Percentiles rank a stretch among this genome's conserved stretches.
phyloP scores from a whole-genome alignment of 1,140 invertebrate genomes.

The Pseudomyrmex sp. region DNA sequence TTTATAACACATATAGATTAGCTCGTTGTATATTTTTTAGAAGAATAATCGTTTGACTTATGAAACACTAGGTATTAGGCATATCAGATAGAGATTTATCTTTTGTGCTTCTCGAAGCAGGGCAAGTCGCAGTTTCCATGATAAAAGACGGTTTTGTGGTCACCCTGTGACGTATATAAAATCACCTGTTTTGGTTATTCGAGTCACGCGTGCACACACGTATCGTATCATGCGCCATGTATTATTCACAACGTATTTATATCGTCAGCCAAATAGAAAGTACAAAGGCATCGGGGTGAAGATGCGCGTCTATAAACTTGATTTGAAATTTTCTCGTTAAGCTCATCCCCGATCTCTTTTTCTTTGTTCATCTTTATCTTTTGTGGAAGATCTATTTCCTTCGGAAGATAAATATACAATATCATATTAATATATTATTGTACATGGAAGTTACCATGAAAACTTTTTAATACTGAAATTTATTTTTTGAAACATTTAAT shows the following conservation, averaged over 20 bases:
- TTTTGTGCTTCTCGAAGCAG: not conserved
- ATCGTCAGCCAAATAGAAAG: conserved; percentile 39
- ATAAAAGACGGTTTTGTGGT: conserved; percentile 46
- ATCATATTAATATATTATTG: too few relatives aligned
- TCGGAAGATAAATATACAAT: not conserved
- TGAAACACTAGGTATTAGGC: not conserved
- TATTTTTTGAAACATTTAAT: not conserved
- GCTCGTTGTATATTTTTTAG: not conserved
- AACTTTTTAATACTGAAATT: too few relatives aligned
- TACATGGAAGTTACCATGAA: not conserved
- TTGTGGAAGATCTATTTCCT: not conserved
- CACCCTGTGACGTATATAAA: conserved; percentile 32
- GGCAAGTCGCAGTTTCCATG: conserved; percentile 5
- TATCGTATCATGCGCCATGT: conserved; percentile 55
- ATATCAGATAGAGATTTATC: conserved; percentile 9
- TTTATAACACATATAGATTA: too few relatives aligned
- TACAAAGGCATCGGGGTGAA: not conserved
- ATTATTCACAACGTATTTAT: conserved; percentile 62
- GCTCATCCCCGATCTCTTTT: not conserved
- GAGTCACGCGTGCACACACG: conserved; percentile 45
- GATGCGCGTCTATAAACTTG: conserved; percentile 8
- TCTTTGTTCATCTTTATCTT: conserved; percentile 5
- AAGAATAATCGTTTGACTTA: not conserved
- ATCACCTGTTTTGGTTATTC: conserved; percentile 46
- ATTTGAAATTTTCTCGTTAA: conserved; percentile 20